Evolutionary conservation across 2,113 vertebrate species (phyloP).

Genomic region (Rhynchomys soricoides): DNA sequence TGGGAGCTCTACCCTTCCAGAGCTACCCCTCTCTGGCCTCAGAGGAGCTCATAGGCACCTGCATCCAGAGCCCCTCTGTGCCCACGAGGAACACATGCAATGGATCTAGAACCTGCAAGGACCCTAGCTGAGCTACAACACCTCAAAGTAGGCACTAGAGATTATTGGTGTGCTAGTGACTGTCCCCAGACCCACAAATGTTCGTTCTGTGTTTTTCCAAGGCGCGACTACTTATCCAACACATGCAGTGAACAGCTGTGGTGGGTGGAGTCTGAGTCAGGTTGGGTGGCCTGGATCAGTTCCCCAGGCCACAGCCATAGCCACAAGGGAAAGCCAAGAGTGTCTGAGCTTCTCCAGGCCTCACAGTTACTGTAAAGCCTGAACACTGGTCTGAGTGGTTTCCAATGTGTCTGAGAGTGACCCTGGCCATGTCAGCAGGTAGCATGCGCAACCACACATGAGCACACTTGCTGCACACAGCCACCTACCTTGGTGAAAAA

Average conservation of each 20-base stretch:
- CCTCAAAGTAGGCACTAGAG: background rate
- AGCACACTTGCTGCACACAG: background rate
- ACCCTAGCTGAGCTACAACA: background rate
- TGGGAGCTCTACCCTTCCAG: background rate
- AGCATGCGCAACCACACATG: background rate
- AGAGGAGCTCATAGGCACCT: background rate
- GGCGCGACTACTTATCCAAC: background rate
- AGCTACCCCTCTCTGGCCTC: background rate
- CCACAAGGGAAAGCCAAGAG: background rate
- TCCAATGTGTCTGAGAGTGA: background rate
- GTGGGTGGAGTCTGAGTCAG: background rate
- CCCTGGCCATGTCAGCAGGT: background rate
- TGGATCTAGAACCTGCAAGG: no score
- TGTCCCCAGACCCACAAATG: background rate
- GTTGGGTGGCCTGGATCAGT: background rate
- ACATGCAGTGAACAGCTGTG: background rate
- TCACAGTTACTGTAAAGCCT: background rate
- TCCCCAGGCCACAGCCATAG: background rate
- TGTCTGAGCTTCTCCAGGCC: background rate
- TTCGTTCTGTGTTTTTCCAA: background rate
- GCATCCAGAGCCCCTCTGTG: background rate
- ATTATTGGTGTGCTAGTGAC: background rate
- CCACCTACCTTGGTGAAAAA: constrained; percentile 85
- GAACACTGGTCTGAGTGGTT: background rate
- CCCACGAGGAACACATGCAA: background rate